Conservation (phyloP, 2,113 vertebrate genomes). For the Scatophagus argus region DNA sequence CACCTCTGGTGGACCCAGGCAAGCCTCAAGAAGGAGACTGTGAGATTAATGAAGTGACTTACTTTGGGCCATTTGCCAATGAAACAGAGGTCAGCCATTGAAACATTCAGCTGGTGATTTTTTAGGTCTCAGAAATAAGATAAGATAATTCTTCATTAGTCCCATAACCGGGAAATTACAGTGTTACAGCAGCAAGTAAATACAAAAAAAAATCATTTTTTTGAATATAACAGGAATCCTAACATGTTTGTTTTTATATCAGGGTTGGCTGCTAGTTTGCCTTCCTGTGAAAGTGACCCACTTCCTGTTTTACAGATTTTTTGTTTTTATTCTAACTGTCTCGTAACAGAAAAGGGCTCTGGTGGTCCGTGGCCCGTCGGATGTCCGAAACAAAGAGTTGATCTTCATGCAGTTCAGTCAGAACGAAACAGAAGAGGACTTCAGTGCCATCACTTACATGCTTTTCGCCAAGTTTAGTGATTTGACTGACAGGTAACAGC, state of each 20-base stretch:
- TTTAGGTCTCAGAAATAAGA: too few relatives aligned
- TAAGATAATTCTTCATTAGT: too few relatives aligned
- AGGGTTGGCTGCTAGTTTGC: too few relatives aligned
- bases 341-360: slow-evolving; percentile 87
- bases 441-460: slow-evolving; percentile 98
- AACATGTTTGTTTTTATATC: too few relatives aligned
- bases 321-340: not conserved
- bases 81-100: slow-evolving; percentile 86
- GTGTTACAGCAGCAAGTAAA: not conserved
- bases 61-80: slow-evolving; percentile 90
- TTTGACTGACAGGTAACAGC: slow-evolving; percentile 59
- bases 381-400: slow-evolving; percentile 92
- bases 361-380: slow-evolving; percentile 91
- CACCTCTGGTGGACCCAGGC: slow-evolving; percentile 85
- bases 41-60: slow-evolving; percentile 85
- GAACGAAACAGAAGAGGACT: slow-evolving; percentile 93
- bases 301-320: too few relatives aligned
- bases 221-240: too few relatives aligned
- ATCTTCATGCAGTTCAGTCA: slow-evolving; percentile 96
- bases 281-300: not conserved
- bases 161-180: too few relatives aligned
- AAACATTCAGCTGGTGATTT: not conserved
- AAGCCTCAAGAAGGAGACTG: slow-evolving; percentile 87
- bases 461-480: slow-evolving; percentile 93
- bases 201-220: not conserved